A percentile compares a stretch with the other conserved stretches of the same genome.
These are phyloP conservation scores for Apotomis turbidana DNA, from an alignment of 2,888 invertebrate species.

Conservation along the genomic window DNA sequence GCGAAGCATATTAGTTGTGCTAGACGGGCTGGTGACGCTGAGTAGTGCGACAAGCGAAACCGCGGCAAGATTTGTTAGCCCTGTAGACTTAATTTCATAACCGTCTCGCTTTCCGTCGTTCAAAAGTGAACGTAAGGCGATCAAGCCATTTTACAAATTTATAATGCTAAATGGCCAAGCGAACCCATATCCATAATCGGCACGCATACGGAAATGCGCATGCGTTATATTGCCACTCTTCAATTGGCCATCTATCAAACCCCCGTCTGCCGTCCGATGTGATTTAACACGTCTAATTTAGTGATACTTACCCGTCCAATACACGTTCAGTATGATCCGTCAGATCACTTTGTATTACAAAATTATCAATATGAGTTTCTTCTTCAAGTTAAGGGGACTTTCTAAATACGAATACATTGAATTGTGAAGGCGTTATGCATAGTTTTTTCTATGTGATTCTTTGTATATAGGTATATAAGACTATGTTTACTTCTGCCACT, in stretches of 20 bases:
- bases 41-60: too few relatives aligned
- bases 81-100: too few relatives aligned
- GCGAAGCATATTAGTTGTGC: too few relatives aligned
- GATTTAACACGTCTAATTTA: constrained; percentile 26
- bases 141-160: background rate
- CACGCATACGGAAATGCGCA: constrained; percentile 58
- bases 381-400: too few relatives aligned
- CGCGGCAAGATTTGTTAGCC: too few relatives aligned
- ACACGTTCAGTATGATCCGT: background rate
- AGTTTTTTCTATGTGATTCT: too few relatives aligned
- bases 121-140: background rate
- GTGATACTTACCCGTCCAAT: constrained; percentile 10
- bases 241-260: constrained; percentile 70
- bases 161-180: constrained; percentile 10
- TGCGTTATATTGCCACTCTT: constrained; percentile 54
- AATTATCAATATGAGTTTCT: too few relatives aligned
- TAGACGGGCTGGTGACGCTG: too few relatives aligned
- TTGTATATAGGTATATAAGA: too few relatives aligned
- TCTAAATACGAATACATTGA: too few relatives aligned
- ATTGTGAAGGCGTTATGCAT: too few relatives aligned
- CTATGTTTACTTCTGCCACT: too few relatives aligned
- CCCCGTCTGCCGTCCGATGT: constrained; percentile 41
- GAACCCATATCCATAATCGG: constrained; percentile 48
- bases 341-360: background rate
- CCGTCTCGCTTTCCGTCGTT: background rate